These are phyloP conservation scores for Nemopilema nomurai DNA, from an alignment of 30 jellyfish, hydroid and myxozoan species.

Conservation along the genomic window DNA sequence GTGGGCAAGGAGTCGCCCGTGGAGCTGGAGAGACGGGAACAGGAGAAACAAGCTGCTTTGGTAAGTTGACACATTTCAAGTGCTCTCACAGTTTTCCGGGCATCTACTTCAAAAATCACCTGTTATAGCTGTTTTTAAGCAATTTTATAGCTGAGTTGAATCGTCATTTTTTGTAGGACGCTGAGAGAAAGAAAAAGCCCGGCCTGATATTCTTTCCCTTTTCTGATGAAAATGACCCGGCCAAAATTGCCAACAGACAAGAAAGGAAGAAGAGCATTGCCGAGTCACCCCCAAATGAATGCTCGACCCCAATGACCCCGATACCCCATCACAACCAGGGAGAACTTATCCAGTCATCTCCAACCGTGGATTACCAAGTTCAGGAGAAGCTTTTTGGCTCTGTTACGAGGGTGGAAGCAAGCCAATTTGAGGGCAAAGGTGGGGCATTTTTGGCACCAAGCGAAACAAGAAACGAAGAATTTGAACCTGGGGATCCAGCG, in stretches of 20 bases:
- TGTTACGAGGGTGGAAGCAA: conserved; percentile 24
- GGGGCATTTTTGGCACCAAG: background rate
- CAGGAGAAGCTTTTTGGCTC: conserved; percentile 55
- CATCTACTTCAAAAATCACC: background rate
- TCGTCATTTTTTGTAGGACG: background rate
- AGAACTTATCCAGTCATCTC: background rate
- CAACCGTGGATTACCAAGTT: conserved; percentile 15
- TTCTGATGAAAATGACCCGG: conserved; percentile 60
- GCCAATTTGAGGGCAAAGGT: background rate
- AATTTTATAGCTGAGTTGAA: too few species aligned
- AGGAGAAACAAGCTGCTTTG: conserved; percentile 32
- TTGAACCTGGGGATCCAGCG: background rate
- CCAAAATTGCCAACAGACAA: background rate
- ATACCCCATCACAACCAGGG: conserved; percentile 9
- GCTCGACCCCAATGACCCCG: conserved; percentile 75
- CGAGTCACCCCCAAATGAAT: conserved; percentile 62
- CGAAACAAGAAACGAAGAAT: background rate
- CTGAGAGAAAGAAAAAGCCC: conserved; percentile 32
- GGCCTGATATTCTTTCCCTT: conserved; percentile 68
- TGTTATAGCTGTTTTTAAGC: background rate
- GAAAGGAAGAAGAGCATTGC: conserved; percentile 2
- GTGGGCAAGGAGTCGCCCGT: conserved; percentile 62
- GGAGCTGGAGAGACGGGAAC: conserved; percentile 17
- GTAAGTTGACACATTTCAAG: background rate
- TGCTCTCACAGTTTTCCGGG: background rate